phyloP scores from a whole-genome alignment of 2,113 vertebrate species.

The Engraulis encrasicolus region DNA sequence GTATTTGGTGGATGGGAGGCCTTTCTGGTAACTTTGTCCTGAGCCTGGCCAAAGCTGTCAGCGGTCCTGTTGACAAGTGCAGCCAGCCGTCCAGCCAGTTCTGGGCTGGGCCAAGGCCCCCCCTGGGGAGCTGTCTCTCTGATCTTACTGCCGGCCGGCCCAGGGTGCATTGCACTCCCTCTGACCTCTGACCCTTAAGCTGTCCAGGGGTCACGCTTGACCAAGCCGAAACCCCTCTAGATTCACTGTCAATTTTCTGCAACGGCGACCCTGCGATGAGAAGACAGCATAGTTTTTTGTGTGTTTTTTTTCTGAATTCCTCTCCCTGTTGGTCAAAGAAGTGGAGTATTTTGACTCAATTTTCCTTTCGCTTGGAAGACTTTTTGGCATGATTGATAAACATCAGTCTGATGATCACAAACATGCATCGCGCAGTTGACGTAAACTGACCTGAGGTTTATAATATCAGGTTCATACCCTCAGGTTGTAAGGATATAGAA shows the following conservation, averaged over 20 bases:
- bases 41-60: no score
- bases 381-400: no score
- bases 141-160: background rate
- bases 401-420: no score
- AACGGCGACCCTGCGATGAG: conserved; percentile 30
- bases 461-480: no score
- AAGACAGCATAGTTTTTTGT: background rate
- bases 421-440: no score
- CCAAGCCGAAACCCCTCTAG: conserved; percentile 17
- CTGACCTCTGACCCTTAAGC: conserved; percentile 44
- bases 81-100: no score
- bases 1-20: no score
- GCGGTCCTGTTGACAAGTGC: no score
- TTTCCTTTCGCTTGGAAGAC: background rate
- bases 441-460: no score
- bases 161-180: conserved; percentile 12
- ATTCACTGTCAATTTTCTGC: conserved; percentile 29
- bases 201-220: conserved; percentile 23
- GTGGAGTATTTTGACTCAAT: background rate
- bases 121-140: conserved; percentile 19
- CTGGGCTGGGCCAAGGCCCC: background rate
- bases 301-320: background rate
- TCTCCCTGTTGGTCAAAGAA: background rate
- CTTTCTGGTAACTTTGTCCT: no score
- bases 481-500: no score